Evolutionary conservation across 2,797 vertebrate genomes (phyloP).

Genomic region (Crocodylus rhombifer): DNA sequence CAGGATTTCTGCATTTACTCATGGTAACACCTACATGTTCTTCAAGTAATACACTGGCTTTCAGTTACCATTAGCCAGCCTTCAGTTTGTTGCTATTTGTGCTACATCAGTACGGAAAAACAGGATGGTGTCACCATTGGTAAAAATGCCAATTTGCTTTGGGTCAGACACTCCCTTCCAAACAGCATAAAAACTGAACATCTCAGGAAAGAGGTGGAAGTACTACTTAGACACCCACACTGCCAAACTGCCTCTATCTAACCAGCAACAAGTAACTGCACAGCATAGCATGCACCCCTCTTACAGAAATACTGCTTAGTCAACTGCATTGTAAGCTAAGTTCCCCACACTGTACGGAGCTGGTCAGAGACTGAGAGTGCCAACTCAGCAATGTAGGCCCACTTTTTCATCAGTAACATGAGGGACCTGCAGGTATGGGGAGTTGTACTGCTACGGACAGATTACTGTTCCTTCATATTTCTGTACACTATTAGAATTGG

Average conservation of each 20-base stretch:
- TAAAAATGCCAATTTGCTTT: background rate
- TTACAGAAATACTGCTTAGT: background rate
- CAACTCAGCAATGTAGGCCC: background rate
- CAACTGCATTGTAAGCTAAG: slow-evolving; percentile 27
- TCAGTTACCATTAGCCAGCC: background rate
- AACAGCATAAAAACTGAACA: background rate
- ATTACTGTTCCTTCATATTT: background rate
- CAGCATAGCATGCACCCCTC: slow-evolving; percentile 35
- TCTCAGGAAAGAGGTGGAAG: background rate
- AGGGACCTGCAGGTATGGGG: background rate
- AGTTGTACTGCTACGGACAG: background rate
- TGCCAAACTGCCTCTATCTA: background rate
- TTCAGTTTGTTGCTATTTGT: background rate
- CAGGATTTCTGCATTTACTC: slow-evolving; percentile 54
- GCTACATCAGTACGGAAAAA: slow-evolving; percentile 7
- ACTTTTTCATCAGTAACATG: fast-evolving
- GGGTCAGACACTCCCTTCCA: background rate
- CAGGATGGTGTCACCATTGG: background rate
- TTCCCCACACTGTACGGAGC: slow-evolving; percentile 5
- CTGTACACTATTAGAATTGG: background rate
- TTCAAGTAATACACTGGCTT: background rate
- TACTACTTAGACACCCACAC: background rate
- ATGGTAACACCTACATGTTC: slow-evolving; percentile 32
- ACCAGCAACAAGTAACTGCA: slow-evolving; percentile 39
- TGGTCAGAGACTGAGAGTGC: slow-evolving; percentile 8